These are phyloP conservation scores for Drosophila littoralis DNA, from an alignment of 1,140 invertebrate genomes.

Conservation along the genomic window DNA sequence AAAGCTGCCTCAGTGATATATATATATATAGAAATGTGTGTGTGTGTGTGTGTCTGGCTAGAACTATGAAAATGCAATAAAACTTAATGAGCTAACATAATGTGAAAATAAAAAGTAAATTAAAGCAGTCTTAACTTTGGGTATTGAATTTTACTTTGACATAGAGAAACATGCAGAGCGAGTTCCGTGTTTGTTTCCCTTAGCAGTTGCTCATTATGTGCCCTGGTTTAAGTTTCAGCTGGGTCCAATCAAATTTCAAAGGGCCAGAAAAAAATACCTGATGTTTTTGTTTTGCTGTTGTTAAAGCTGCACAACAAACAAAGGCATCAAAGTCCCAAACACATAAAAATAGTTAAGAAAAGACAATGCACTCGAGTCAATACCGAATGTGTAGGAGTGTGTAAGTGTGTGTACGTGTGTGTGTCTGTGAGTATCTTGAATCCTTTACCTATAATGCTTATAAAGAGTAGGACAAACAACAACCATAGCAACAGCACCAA, in stretches of 20 bases:
- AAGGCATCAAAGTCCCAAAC: slow-evolving; percentile 19
- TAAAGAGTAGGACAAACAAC: slow-evolving; percentile 19
- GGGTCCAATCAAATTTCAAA: slow-evolving; percentile 28
- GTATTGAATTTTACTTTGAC: slow-evolving; percentile 1
- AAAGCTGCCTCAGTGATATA: slow-evolving; percentile 21
- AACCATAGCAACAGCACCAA: slow-evolving; percentile 29
- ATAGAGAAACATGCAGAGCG: not conserved
- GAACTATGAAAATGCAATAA: slow-evolving; percentile 70
- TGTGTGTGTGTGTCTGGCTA: slow-evolving; percentile 3
- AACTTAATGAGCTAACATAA: slow-evolving; percentile 75
- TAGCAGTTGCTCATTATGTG: slow-evolving; percentile 32
- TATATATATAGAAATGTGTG: slow-evolving; percentile 14
- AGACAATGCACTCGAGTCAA: slow-evolving; percentile 44
- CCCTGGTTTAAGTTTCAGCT: slow-evolving; percentile 1
- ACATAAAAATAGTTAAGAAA: slow-evolving; percentile 10
- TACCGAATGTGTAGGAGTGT: slow-evolving; percentile 8
- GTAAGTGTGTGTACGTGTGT: not conserved
- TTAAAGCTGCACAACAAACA: slow-evolving; percentile 15
- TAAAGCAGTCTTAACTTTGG: slow-evolving; percentile 31
- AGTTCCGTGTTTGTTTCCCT: not conserved
- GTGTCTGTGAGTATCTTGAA: slow-evolving; percentile 22
- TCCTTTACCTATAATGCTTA: slow-evolving; percentile 34
- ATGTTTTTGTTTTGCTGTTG: not conserved
- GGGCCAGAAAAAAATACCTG: slow-evolving; percentile 3
- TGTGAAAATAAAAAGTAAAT: slow-evolving; percentile 64